Base-by-base conservation (phyloP, 92 coral and sea anemone genomes). In the Chrysogorgia sp. region DNA sequence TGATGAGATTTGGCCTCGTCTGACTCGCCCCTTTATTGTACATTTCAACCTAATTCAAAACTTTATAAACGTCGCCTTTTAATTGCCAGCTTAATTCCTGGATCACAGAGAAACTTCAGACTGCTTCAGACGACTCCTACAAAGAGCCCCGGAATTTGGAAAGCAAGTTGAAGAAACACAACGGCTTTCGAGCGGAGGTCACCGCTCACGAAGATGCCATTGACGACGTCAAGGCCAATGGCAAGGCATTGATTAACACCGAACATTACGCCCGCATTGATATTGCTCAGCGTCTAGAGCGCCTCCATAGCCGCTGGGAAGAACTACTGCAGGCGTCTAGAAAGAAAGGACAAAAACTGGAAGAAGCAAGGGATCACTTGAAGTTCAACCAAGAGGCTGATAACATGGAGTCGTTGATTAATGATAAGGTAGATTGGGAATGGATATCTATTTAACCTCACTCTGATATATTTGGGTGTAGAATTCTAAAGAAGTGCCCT, bases 141-240 rank as follows among this genome's bases (percentile, higher is more conserved):
- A 91, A 91, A 79, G 98, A 93, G 29, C 98, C 94, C n/a, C 85
- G 89, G 5, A 93, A 93, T 79, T 87, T 93, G 7, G 97, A 89
- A 57, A 91, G 92, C 81, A 91, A 93, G 48, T 68, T 91, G 0
- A 96, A 93, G 64, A 89, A 91, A 67, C 96, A 93, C 82, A 90
- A 87, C 67, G 94, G 92, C 8, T 93, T 93, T 58, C 92, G 90
- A 78, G 96, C 98, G 2, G 98, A 93, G 74, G 84, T 93, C 7
- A 90, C 92, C 20, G 98, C 96, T 2, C 94, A 93, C 63, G 90
- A 91, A 62, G 89, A 84, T 26, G 82, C 92, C 19, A 87, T 93
- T 52, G 90, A 89, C 55, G 84, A 90, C 0, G 94, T 91, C 33
- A 88, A 90, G 53, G 79, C 75, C 59, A 85, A 68, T 75, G 98